phyloP scores from a whole-genome alignment of 2,113 vertebrate species.

The Ailuropoda melanoleuca region DNA sequence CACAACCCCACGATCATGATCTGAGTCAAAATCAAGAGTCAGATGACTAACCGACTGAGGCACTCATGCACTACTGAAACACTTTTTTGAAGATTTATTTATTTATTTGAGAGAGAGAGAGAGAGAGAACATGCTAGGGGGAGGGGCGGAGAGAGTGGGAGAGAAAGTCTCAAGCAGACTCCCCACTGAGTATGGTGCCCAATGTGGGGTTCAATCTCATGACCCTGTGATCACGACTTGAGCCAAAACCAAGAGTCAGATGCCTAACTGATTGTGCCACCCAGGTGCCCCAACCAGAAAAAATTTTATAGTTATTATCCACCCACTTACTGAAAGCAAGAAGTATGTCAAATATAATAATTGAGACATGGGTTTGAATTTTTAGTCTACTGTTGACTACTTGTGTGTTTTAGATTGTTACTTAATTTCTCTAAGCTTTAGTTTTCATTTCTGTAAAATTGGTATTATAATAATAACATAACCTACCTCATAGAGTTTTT shows the following conservation, averaged over 20 bases:
- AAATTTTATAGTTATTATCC: background rate
- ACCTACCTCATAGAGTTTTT: background rate
- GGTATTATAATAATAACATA: background rate
- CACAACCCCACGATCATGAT: background rate
- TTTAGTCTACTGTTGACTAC: background rate
- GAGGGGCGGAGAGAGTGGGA: background rate
- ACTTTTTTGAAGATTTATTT: background rate
- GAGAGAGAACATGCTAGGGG: background rate
- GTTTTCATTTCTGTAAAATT: slow-evolving; percentile 24
- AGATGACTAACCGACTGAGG: background rate
- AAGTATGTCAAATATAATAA: background rate
- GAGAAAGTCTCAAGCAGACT: background rate
- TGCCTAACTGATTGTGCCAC: background rate
- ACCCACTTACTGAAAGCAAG: background rate
- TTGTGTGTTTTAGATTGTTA: background rate
- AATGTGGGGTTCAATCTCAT: background rate
- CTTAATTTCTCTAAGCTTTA: background rate
- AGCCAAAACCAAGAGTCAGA: background rate
- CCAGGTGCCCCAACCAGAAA: background rate
- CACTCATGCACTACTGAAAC: background rate
- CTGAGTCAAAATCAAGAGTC: background rate
- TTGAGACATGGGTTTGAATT: background rate
- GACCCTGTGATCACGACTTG: background rate
- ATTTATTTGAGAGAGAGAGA: background rate
- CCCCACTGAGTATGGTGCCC: background rate